These are phyloP conservation scores for Montipora cactus DNA, from an alignment of 64 coral and sea anemone genomes.

Conservation along the genomic window DNA sequence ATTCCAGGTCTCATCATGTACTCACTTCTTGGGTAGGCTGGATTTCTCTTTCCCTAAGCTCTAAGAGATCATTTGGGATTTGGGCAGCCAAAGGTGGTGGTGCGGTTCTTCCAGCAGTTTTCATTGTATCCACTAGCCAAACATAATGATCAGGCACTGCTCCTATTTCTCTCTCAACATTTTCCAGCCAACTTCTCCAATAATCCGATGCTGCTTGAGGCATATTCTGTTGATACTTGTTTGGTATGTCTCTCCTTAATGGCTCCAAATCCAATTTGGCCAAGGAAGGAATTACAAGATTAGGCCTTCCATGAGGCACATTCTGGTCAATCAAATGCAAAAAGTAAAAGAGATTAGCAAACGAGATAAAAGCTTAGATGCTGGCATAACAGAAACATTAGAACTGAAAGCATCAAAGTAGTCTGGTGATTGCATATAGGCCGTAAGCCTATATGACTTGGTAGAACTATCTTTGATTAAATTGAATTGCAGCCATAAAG, in stretches of 20 bases:
- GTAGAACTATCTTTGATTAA: background rate
- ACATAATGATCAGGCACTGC: background rate
- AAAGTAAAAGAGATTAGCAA: background rate
- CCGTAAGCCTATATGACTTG: background rate
- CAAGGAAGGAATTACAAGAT: constrained; percentile 6
- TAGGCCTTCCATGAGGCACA: background rate
- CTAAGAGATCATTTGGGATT: background rate
- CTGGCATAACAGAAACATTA: too few relatives aligned
- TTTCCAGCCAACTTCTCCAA: background rate
- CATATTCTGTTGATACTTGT: background rate
- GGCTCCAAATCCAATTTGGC: background rate
- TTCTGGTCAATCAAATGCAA: background rate
- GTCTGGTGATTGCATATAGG: too few relatives aligned
- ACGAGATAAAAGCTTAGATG: too few relatives aligned
- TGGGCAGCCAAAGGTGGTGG: background rate
- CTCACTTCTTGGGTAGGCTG: background rate
- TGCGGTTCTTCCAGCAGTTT: background rate
- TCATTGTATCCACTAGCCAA: background rate
- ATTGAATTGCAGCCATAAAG: background rate
- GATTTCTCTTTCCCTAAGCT: background rate
- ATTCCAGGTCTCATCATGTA: background rate
- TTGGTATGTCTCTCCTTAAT: background rate
- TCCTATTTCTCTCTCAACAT: background rate
- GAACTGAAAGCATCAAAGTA: too few relatives aligned
- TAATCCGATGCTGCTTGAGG: background rate